Conservation (phyloP, 2,113 vertebrate genomes). For the Sinocyclocheilus anophthalmus region DNA sequence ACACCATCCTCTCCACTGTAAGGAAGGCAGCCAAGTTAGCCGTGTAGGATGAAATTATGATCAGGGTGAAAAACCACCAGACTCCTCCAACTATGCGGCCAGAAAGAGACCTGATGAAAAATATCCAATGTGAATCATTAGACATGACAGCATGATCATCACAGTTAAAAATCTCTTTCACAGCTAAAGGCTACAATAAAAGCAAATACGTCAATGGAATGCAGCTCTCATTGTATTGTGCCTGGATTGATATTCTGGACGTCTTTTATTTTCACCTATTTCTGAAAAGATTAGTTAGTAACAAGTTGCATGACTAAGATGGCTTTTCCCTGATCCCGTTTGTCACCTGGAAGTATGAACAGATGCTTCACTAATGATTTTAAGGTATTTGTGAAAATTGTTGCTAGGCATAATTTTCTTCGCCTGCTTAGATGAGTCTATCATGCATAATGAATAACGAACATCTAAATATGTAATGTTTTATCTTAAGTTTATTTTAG, state of each 20-base stretch:
- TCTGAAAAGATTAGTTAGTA: neutral
- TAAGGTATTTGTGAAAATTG: conserved; percentile 5
- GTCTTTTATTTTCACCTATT: neutral
- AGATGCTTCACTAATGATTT: conserved; percentile 5
- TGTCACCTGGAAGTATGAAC: neutral
- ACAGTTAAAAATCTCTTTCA: neutral
- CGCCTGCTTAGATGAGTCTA: neutral
- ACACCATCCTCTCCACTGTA: conserved; percentile 99
- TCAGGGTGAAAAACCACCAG: conserved; percentile 99
- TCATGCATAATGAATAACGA: neutral
- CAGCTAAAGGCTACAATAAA: neutral
- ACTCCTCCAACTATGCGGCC: conserved; percentile 98
- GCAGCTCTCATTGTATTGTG: neutral
- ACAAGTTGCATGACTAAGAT: neutral
- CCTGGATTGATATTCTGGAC: too few relatives aligned
- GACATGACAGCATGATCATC: neutral
- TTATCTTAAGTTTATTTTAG: neutral
- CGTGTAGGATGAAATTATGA: conserved; percentile 99
- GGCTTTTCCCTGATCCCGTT: too few relatives aligned
- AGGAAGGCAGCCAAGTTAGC: conserved; percentile 99
- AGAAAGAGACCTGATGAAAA: conserved; percentile 92
- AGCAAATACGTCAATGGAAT: neutral
- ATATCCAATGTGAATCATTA: neutral
- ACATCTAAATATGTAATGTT: neutral
- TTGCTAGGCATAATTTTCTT: neutral